Evolutionary conservation across 2,888 invertebrate species (phyloP).

Genomic region (Clunio marinus): DNA sequence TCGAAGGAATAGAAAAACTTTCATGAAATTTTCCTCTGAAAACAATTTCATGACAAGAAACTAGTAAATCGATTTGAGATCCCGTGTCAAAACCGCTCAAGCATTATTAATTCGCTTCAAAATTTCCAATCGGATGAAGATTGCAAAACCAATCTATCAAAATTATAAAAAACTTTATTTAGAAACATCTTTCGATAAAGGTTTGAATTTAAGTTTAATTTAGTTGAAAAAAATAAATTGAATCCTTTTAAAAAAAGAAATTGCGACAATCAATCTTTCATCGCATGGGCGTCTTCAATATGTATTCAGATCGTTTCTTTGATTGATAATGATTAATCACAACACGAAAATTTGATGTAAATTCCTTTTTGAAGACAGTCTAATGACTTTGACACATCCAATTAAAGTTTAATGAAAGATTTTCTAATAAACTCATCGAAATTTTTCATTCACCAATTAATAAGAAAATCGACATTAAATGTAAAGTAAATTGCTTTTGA

Average conservation of each 20-base stretch:
- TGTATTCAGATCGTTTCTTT: background rate
- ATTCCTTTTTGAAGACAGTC: background rate
- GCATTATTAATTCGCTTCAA: constrained; percentile 27
- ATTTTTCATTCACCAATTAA: constrained; percentile 22
- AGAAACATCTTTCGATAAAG: background rate
- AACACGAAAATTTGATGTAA: background rate
- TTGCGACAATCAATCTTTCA: constrained; percentile 14
- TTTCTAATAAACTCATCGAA: background rate
- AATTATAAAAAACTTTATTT: constrained; percentile 18
- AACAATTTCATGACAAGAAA: background rate
- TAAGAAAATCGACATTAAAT: constrained; percentile 22
- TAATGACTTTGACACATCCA: background rate
- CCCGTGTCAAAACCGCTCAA: background rate
- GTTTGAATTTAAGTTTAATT: constrained; percentile 5
- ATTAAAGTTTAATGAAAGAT: background rate
- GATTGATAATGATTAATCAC: constrained; percentile 36
- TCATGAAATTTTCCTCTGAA: no score
- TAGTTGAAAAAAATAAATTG: constrained; percentile 13
- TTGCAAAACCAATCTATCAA: constrained; percentile 35
- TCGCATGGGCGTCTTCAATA: constrained; percentile 11
- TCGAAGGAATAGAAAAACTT: no score
- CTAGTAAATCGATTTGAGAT: background rate
- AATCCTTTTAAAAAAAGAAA: background rate
- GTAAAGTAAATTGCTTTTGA: constrained; percentile 32
- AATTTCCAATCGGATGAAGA: constrained; percentile 34